Conservation (phyloP, 2,888 invertebrate genomes). For the Eupelmus urozonus region DNA sequence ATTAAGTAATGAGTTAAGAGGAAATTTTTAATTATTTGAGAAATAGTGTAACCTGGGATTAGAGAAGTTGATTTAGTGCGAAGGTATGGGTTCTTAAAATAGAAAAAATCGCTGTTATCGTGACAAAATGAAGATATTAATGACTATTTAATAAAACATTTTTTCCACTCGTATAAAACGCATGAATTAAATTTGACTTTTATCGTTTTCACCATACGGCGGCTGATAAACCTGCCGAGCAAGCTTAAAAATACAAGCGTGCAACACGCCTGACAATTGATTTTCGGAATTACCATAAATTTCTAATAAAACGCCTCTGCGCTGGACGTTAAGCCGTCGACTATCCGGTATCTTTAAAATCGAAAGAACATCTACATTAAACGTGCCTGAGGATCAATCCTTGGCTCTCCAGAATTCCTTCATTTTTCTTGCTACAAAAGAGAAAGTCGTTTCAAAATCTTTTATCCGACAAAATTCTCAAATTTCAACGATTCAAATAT, state of each 20-base stretch:
- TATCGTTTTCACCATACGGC: slow-evolving; percentile 10
- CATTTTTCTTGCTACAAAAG: neutral
- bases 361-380: slow-evolving; percentile 24
- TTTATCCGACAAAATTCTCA: slow-evolving; percentile 5
- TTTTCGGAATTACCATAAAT: slow-evolving; percentile 33
- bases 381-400: slow-evolving; percentile 10
- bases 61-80: too few species aligned
- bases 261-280: neutral
- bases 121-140: neutral
- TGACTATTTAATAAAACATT: slow-evolving; percentile 1
- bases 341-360: slow-evolving; percentile 33
- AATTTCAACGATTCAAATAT: slow-evolving; percentile 19
- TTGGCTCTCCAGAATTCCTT: neutral
- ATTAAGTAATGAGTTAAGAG: too few species aligned
- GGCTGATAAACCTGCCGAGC: neutral
- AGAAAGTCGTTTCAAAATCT: slow-evolving; percentile 33
- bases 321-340: neutral
- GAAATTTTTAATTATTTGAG: too few species aligned
- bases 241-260: neutral
- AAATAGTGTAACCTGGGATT: too few species aligned
- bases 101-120: neutral
- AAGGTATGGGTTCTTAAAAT: too few species aligned
- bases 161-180: neutral
- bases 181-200: slow-evolving; percentile 29
- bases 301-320: slow-evolving; percentile 37